Percentiles rank a stretch among this genome's conserved stretches.
phyloP scores from a whole-genome alignment of 2,797 vertebrate genomes.

The Monodelphis domestica region DNA sequence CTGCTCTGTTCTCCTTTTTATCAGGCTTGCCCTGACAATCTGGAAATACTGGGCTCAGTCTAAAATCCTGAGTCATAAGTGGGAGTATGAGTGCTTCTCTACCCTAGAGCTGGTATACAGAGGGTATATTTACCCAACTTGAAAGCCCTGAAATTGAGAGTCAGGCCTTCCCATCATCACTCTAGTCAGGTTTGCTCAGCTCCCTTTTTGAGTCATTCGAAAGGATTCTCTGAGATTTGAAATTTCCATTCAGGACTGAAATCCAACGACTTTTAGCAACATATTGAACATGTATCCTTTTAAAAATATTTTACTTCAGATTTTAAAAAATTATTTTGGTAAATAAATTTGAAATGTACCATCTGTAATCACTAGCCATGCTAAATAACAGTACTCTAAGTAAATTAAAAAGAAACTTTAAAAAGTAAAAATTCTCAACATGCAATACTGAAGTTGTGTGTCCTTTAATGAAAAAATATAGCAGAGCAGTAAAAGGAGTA shows the following conservation, averaged over 20 bases:
- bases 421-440: neutral
- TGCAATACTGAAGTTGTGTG: neutral
- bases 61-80: neutral
- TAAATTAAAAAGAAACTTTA: neutral
- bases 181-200: neutral
- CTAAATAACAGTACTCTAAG: neutral
- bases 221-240: neutral
- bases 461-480: neutral
- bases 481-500: neutral
- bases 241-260: neutral
- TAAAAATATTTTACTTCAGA: neutral
- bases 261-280: neutral
- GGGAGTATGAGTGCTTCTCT: neutral
- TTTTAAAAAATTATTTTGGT: neutral
- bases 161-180: neutral
- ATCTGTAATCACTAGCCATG: neutral
- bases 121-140: neutral
- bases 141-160: neutral
- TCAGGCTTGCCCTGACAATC: neutral
- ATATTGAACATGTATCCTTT: no score
- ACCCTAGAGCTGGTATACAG: neutral
- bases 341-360: neutral
- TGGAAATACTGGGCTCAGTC: neutral
- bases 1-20: neutral
- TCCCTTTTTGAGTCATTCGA: neutral